Conservation (phyloP, 1,140 invertebrate species). For the Thaumetopoea pityocampa region DNA sequence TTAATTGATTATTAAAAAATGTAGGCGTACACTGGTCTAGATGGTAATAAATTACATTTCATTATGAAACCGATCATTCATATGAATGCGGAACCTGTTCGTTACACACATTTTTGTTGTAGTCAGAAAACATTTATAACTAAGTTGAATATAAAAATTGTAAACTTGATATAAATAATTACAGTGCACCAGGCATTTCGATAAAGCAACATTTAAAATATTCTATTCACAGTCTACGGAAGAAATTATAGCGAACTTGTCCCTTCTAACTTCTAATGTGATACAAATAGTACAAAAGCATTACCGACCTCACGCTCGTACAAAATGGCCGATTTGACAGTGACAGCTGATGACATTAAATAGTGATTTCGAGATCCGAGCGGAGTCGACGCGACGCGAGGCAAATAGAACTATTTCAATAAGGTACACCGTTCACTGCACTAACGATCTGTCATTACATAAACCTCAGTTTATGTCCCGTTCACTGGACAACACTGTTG, state of each 20-base stretch:
- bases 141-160: conserved; percentile 47
- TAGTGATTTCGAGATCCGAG: conserved; percentile 52
- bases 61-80: conserved; percentile 40
- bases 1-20: conserved; percentile 29
- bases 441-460: conserved; percentile 49
- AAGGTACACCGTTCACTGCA: conserved; percentile 41
- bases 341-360: conserved; percentile 17
- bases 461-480: conserved; percentile 45
- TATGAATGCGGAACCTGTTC: conserved; percentile 11
- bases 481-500: conserved; percentile 65
- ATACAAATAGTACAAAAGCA: conserved; percentile 36
- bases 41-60: conserved; percentile 38
- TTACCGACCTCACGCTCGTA: conserved; percentile 24
- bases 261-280: conserved; percentile 35
- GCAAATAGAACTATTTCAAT: conserved; percentile 45
- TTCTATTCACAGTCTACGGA: conserved; percentile 53
- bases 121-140: conserved; percentile 30
- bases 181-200: conserved; percentile 52
- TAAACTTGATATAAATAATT: conserved; percentile 52
- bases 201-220: conserved; percentile 36
- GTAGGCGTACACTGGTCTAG: background rate
- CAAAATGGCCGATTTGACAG: background rate
- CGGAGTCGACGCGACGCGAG: conserved; percentile 28
- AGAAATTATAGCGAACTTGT: conserved; percentile 34
- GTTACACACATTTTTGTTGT: conserved; percentile 12